Conservation (phyloP, 2,888 invertebrate genomes). For the Drosophila phalerata region DNA sequence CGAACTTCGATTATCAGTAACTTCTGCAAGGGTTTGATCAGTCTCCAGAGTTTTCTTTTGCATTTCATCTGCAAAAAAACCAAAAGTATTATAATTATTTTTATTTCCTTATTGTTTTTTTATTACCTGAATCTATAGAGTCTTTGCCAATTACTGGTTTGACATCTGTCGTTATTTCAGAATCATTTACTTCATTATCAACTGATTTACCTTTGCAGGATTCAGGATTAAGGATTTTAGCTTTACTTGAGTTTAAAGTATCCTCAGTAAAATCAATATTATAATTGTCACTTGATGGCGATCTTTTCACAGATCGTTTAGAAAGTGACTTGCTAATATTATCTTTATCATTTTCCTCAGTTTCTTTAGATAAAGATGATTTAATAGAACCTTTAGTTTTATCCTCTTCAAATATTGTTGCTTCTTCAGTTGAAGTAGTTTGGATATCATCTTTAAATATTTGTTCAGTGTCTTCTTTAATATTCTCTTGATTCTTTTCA, state of each 20-base stretch:
- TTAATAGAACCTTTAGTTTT: neutral
- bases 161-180: neutral
- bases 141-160: neutral
- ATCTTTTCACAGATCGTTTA: neutral
- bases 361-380: neutral
- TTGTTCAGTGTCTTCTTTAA: neutral
- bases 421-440: neutral
- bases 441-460: neutral
- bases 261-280: neutral
- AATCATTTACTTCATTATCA: neutral
- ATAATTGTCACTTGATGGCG: neutral
- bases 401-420: neutral
- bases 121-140: constrained; percentile 1
- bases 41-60: neutral
- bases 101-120: neutral
- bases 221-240: neutral
- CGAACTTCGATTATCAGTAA: no score
- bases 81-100: no score
- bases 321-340: neutral
- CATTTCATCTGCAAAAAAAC: constrained; percentile 3
- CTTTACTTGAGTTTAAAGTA: neutral
- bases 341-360: neutral
- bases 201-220: neutral
- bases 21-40: neutral
- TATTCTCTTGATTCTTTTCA: neutral